These are phyloP conservation scores for Python bivittatus DNA, from an alignment of 2,113 vertebrate species.

Conservation along the genomic window DNA sequence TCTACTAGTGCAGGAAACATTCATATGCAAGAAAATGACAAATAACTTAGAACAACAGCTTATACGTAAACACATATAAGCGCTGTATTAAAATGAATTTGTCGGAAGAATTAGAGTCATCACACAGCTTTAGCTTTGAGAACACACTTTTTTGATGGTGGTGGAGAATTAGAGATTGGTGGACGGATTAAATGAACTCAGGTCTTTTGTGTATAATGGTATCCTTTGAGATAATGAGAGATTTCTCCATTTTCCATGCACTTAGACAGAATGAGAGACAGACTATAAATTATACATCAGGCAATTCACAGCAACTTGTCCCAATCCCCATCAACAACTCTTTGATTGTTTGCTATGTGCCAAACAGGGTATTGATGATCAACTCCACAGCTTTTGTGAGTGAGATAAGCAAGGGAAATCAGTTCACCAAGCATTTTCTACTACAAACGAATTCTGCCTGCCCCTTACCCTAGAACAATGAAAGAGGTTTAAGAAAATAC, in stretches of 20 bases:
- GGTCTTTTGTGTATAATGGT: constrained; percentile 51
- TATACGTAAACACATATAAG: not conserved
- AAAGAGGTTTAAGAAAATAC: constrained; percentile 42
- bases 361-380: constrained; percentile 59
- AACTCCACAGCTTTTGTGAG: constrained; percentile 46
- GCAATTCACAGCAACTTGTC: constrained; percentile 46
- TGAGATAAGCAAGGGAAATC: constrained; percentile 40
- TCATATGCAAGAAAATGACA: not conserved
- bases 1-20: not conserved
- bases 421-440: not conserved
- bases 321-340: constrained; percentile 52
- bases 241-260: constrained; percentile 56
- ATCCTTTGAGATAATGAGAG: constrained; percentile 68
- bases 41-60: constrained; percentile 39
- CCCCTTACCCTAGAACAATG: not conserved
- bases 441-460: not conserved
- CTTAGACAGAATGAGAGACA: constrained; percentile 38
- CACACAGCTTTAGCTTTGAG: constrained; percentile 28
- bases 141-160: not conserved
- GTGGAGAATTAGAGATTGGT: constrained; percentile 2
- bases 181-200: constrained; percentile 51
- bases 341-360: constrained; percentile 63
- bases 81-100: constrained; percentile 22
- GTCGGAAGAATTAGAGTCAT: constrained; percentile 13
- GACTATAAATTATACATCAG: constrained; percentile 60